Conservation (phyloP, 2,888 invertebrate genomes). For the Sphaerophoria taeniata region DNA sequence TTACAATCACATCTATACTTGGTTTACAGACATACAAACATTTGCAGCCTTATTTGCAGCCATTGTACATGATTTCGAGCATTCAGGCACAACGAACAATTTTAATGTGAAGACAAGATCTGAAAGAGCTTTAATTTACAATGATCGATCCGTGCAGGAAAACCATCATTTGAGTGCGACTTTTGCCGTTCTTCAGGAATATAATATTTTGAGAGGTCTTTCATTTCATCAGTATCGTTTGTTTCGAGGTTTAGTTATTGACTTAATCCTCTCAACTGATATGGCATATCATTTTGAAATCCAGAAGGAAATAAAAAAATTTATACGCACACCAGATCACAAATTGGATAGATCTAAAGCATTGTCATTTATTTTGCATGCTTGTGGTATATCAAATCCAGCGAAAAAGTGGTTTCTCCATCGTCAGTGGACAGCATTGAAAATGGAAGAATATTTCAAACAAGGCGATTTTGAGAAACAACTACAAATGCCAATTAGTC, state of each 20-base stretch:
- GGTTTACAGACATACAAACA: conserved; percentile 96
- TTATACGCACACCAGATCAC: conserved; percentile 91
- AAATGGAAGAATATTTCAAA: conserved; percentile 95
- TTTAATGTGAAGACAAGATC: conserved; percentile 98
- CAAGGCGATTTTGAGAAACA: conserved; percentile 96
- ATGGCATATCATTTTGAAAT: conserved; percentile 99
- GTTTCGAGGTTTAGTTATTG: conserved; percentile 95
- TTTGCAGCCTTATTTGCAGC: conserved; percentile 96
- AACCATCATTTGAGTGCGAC: conserved; percentile 82
- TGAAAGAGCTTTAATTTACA: conserved; percentile 95
- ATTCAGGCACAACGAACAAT: conserved; percentile 98
- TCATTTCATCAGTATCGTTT: conserved; percentile 96
- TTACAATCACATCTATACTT: conserved; percentile 95
- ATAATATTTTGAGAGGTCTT: conserved; percentile 93
- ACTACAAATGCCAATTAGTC: conserved; percentile 95
- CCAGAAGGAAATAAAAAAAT: conserved; percentile 95
- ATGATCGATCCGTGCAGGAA: conserved; percentile 87
- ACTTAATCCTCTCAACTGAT: conserved; percentile 98
- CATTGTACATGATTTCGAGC: conserved; percentile 96
- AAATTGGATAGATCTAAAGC: conserved; percentile 96
- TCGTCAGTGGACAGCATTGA: conserved; percentile 93
- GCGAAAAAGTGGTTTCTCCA: conserved; percentile 91
- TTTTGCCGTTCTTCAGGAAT: conserved; percentile 91
- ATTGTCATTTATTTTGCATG: conserved; percentile 94
- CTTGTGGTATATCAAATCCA: conserved; percentile 97